Base-by-base conservation (phyloP, 2,797 vertebrate species). In the Alca torda region DNA sequence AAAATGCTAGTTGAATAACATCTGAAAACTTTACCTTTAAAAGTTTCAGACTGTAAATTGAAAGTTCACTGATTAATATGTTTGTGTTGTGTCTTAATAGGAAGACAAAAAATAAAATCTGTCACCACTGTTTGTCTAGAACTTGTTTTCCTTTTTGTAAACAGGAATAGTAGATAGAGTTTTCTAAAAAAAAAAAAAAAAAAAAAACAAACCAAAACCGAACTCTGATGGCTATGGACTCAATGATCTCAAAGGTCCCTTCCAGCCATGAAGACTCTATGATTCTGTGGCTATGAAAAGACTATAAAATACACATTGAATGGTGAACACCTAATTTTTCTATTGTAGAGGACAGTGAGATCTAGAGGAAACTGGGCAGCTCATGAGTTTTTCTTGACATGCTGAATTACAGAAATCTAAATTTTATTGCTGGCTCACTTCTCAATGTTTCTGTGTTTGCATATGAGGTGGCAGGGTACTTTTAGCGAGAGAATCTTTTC, bases 21-120 rank as follows among this genome's bases (percentile, higher is more conserved):
- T 75, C 54, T 87, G 87, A 95, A 94, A 95, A 93, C 46, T 94
- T 84, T 87, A 3, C 39, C 31, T 97, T 94, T 75, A 51, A 90
- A 93, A 93, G 68, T 95, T 97, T 93, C 80, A 87, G 91, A 76
- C 70, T 89, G 83, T 64, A 84, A 97, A 96, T 96, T 95, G 91
- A 92, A 97, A 95, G 89, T 82, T 96, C 78, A 89, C 80, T 93
- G 77, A 90, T 87, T 90, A 81, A 90, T 89, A 59, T 94, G 87
- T 90, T 96, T 48, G 50, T 95, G 87, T 90, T 92, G 25, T 90
- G 65, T 95, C 80, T 90, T 94, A 95, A 87, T 95, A 89, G 83
- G 72, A 89, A 95, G 89, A 95, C 91, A 97, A 86, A 67, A 96
- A 31, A 30, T 35, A 35, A 33, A 4, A 43, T 57, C 70, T 95